These are phyloP conservation scores for Aphelocoma californica DNA, from an alignment of 2,797 vertebrate species.

Conservation along the genomic window DNA sequence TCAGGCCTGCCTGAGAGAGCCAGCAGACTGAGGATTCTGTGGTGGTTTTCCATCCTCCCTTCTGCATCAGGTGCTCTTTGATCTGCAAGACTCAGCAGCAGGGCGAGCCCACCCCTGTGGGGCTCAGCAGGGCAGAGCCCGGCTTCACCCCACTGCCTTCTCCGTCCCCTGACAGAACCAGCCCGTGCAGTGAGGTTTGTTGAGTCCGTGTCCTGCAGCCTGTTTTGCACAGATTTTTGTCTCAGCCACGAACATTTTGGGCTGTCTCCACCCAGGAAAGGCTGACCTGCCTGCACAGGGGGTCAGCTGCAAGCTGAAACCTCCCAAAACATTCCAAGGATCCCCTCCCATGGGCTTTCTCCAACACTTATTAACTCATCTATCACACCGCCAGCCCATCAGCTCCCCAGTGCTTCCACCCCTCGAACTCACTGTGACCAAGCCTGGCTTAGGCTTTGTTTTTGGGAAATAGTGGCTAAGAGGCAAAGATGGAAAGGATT, in stretches of 20 bases:
- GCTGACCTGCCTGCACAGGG: background rate
- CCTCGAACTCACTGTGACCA: background rate
- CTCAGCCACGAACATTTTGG: background rate
- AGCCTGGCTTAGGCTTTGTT: background rate
- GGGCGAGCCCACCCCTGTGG: rapidly evolving
- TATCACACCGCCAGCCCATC: background rate
- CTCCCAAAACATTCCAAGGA: background rate
- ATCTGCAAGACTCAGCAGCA: too few relatives aligned
- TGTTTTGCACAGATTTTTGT: background rate
- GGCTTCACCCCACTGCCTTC: background rate
- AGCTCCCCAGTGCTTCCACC: background rate
- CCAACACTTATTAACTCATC: background rate
- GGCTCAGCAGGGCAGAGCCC: background rate
- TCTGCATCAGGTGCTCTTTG: background rate
- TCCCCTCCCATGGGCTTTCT: background rate
- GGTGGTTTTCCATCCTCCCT: background rate
- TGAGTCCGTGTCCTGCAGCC: background rate
- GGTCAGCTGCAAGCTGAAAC: background rate
- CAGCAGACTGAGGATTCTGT: background rate
- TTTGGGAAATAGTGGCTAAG: background rate
- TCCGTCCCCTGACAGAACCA: background rate
- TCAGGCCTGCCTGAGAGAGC: background rate
- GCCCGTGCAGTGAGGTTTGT: background rate
- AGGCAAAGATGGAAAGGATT: background rate
- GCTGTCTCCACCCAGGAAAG: background rate